Percentiles rank a stretch among this genome's conserved stretches.
Conservation (phyloP, 2,797 vertebrate genomes). For the Coracias cyanogaster region DNA sequence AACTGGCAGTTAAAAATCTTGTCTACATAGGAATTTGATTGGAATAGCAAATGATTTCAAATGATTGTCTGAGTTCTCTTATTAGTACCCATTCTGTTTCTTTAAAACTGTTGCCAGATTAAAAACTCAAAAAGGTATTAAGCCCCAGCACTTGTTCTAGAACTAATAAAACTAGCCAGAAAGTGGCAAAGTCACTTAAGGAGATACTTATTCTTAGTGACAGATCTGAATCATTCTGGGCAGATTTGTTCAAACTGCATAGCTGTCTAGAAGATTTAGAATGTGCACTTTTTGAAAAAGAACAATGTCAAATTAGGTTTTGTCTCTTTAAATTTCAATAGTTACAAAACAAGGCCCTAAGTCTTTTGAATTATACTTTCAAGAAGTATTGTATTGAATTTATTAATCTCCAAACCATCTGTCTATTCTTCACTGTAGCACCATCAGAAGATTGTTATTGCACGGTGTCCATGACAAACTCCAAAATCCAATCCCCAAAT, state of each 20-base stretch:
- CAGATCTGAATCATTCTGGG: conserved; percentile 19
- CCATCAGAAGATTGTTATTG: background rate
- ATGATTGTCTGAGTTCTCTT: background rate
- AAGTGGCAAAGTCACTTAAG: background rate
- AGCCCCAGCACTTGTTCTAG: background rate
- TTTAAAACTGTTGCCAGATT: background rate
- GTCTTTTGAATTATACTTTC: background rate
- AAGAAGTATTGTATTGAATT: background rate
- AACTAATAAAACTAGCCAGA: background rate
- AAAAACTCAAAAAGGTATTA: background rate
- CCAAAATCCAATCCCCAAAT: background rate
- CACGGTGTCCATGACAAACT: background rate
- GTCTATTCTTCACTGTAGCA: background rate
- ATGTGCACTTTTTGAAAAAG: conserved; percentile 12
- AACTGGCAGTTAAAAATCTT: background rate
- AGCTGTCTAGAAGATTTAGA: conserved; percentile 47
- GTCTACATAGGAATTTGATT: background rate
- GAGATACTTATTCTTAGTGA: background rate
- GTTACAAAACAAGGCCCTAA: conserved; percentile 19
- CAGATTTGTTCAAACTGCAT: conserved; percentile 12
- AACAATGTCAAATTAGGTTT: conserved; percentile 50
- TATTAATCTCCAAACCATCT: background rate
- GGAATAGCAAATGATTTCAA: background rate
- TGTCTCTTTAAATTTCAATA: conserved; percentile 39
- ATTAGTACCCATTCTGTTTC: background rate